phyloP scores from a whole-genome alignment of 2,797 vertebrate species.

The Megalops cyprinoides region DNA sequence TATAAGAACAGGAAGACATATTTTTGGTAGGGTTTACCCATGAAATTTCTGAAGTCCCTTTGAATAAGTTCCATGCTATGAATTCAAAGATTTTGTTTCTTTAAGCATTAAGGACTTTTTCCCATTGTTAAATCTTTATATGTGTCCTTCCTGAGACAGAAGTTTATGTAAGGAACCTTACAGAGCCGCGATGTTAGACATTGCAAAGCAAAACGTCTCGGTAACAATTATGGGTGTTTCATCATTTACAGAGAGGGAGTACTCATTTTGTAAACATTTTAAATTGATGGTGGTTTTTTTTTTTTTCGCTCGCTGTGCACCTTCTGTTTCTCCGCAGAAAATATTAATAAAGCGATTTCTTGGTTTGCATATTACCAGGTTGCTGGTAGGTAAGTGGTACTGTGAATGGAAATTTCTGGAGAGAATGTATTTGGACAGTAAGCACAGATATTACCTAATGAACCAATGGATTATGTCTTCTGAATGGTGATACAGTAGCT shows the following conservation, averaged over 20 bases:
- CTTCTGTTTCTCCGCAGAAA: neutral
- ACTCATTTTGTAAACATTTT: neutral
- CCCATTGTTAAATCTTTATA: too few relatives aligned
- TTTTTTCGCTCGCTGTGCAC: neutral
- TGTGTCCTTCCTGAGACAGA: too few relatives aligned
- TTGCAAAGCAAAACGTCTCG: neutral
- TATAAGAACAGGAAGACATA: neutral
- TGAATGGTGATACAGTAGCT: neutral
- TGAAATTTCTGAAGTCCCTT: neutral
- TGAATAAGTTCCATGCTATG: neutral
- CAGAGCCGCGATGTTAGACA: too few relatives aligned
- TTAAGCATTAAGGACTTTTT: too few relatives aligned
- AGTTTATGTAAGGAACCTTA: too few relatives aligned
- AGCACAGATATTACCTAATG: neutral
- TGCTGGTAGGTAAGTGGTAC: neutral
- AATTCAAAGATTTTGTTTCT: too few relatives aligned
- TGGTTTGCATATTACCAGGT: neutral
- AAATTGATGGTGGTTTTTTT: neutral
- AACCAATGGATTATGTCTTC: neutral
- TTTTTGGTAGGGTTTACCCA: neutral
- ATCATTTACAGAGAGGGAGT: neutral
- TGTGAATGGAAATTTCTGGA: neutral
- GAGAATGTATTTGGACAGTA: constrained; percentile 15
- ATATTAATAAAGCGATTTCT: neutral
- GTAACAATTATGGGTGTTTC: neutral